These are phyloP conservation scores for Lasioglossum albipes DNA, from an alignment of 1,140 invertebrate genomes.

Conservation along the genomic window DNA sequence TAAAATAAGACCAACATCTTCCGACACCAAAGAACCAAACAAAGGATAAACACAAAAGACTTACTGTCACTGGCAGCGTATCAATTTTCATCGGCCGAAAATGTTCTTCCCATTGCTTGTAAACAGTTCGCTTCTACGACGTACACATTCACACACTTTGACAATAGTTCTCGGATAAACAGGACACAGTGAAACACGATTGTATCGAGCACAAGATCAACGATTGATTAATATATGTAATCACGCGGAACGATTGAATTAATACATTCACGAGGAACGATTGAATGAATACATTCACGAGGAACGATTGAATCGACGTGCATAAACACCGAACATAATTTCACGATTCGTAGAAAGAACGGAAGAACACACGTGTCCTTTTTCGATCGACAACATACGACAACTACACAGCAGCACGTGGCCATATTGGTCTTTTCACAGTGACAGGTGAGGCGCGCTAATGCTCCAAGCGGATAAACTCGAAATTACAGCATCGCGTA, in stretches of 20 bases:
- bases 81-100: background rate
- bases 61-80: background rate
- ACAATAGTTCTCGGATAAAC: too few species aligned
- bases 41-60: background rate
- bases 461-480: background rate
- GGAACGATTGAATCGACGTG: background rate
- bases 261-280: background rate
- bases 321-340: background rate
- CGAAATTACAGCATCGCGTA: constrained; percentile 16
- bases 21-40: too few species aligned
- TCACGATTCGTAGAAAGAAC: background rate
- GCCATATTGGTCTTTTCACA: constrained; percentile 22
- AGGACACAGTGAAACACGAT: background rate
- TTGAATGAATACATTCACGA: too few species aligned
- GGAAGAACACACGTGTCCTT: background rate
- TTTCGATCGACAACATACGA: background rate
- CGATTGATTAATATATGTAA: background rate
- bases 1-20: too few species aligned
- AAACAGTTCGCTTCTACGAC: background rate
- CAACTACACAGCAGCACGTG: background rate
- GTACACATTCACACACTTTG: background rate
- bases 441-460: constrained; percentile 18
- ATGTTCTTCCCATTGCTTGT: background rate
- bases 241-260: background rate
- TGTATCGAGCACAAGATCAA: background rate